Evolutionary conservation across 1,140 invertebrate species (phyloP), one percentile per base, ranked within the genome.

Genomic region (Potamilus streckersoni): DNA sequence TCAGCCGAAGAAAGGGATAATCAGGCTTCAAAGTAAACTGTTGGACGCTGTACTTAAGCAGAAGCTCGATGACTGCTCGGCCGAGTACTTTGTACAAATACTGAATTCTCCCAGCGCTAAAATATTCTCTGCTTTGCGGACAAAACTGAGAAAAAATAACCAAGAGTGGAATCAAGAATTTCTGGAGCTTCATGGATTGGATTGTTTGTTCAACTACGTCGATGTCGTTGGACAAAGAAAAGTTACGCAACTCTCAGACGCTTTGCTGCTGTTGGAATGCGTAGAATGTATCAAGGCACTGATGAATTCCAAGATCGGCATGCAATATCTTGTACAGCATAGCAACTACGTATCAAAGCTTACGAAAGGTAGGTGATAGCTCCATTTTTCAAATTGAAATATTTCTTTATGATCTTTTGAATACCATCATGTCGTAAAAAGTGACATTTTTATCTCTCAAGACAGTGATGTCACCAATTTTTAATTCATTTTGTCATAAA

Each of bases 161-260:
- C 74, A 86, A 73, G 84, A 86, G 63, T 92, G 91, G 91, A 85
- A 92, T 83, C 74, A 89, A 66, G 91, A 91, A 57, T 92, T 92
- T 74, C 77, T 92, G 68, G 87, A 89, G 61, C 80, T 83, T 55
- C 88, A 90, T 61, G 91, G 91, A 0, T 82, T 91, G 56, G 87
- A 89, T n/a, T 84, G 88, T 0, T 79, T 92, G 57, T 84, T 92
- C 76, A 90, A 90, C 71, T 86, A 85, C 27, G 83, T 92, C 72
- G 88, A 90, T 55, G 84, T 84, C 14, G 79, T 91, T 55, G 86
- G 89, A 20, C 79, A 84, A 17, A 78, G 78, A 62, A 79, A 83
- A 3, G 85, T 86, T 31, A 80, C 76, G 16, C 79, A 88, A 76
- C 74, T 92, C 31, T 80, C 88, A 14, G 90, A 90, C 60, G 90